phyloP scores from a whole-genome alignment of 2,797 vertebrate species.

The Cynopterus sphinx region DNA sequence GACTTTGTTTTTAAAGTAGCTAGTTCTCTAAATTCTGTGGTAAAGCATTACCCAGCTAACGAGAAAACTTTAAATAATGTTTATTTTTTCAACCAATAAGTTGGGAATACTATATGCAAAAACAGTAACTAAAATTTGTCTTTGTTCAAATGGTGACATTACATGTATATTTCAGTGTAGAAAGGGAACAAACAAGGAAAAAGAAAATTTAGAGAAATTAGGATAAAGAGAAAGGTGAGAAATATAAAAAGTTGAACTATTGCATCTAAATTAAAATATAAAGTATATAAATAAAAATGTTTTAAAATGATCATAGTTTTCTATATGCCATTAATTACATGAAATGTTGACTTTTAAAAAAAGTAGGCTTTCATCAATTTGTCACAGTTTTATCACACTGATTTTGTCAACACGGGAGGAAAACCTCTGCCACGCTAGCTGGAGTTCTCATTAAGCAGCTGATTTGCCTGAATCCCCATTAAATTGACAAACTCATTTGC shows the following conservation, averaged over 20 bases:
- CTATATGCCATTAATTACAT: conserved; percentile 90
- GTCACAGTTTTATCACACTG: conserved; percentile 83
- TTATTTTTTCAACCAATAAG: background rate
- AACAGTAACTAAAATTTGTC: conserved; percentile 5
- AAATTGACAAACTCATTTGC: conserved; percentile 95
- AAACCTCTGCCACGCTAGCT: conserved; percentile 86
- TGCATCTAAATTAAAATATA: conserved; percentile 43
- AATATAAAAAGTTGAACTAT: conserved; percentile 49
- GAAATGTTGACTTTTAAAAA: conserved; percentile 82
- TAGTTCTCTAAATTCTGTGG: background rate
- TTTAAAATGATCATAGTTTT: conserved; percentile 29
- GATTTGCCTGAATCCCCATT: conserved; percentile 91
- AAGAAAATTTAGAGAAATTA: background rate
- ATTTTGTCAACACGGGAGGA: conserved; percentile 90
- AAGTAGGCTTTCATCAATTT: conserved; percentile 77
- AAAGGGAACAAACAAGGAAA: background rate
- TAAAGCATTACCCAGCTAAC: background rate
- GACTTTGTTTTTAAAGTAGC: conserved; percentile 15
- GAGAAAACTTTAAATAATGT: background rate
- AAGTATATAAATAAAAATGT: conserved; percentile 52
- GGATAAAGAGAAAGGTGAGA: background rate
- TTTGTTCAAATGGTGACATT: background rate
- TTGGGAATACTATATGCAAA: background rate
- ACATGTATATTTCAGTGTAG: background rate
- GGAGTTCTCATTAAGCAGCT: conserved; percentile 90